A percentile compares a stretch with the other conserved stretches of the same genome.
phyloP scores from a whole-genome alignment of 2,888 invertebrate genomes.

The Xanthia icteritia region DNA sequence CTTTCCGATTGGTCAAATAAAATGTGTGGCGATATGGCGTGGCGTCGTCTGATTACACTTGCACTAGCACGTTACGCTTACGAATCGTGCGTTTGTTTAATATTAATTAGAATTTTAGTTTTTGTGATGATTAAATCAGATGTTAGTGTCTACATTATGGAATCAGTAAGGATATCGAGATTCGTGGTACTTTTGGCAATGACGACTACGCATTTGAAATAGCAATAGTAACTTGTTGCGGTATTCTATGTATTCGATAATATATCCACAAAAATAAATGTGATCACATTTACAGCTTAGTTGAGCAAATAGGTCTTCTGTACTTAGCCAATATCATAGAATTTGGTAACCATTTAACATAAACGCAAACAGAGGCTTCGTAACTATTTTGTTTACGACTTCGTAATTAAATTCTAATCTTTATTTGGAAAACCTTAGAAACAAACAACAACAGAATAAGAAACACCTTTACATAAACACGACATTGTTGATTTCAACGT shows the following conservation, averaged over 20 bases:
- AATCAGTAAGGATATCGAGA: not conserved
- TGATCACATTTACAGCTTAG: not conserved
- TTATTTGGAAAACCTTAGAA: conserved; percentile 18
- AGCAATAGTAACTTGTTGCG: not conserved
- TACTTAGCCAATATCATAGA: conserved; percentile 1
- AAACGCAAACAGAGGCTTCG: not conserved
- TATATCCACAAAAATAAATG: not conserved
- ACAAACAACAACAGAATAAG: not conserved
- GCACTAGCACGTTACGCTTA: not conserved
- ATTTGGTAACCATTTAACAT: not conserved
- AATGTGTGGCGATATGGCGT: conserved; percentile 53
- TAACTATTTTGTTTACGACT: conserved; percentile 4
- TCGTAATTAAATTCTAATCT: not conserved
- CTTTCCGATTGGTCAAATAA: conserved; percentile 47
- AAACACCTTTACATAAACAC: not conserved
- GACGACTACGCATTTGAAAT: not conserved
- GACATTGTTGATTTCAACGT: not conserved
- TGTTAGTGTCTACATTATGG: not conserved
- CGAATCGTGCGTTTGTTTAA: not conserved
- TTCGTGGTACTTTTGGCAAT: not conserved
- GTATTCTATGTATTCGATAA: not conserved
- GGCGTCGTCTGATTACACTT: conserved; percentile 39
- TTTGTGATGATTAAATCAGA: not conserved
- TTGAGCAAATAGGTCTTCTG: not conserved
- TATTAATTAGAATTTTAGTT: conserved; percentile 12